Percentiles rank a stretch among this genome's conserved stretches.
Conservation (phyloP, 2,113 vertebrate species). For the Fregetta grallaria region DNA sequence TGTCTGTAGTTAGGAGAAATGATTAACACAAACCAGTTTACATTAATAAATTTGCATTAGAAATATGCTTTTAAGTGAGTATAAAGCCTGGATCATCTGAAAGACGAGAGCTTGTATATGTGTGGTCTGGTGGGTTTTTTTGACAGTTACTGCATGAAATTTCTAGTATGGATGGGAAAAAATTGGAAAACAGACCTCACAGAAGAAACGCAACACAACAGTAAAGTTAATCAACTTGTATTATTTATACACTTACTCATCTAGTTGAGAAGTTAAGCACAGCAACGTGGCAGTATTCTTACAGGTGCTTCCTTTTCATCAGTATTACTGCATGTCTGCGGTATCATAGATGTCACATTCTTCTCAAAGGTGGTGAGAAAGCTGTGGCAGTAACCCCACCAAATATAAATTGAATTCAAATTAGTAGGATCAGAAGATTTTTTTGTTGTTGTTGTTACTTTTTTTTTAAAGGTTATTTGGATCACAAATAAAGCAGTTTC, state of each 20-base stretch:
- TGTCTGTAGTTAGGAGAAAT: background rate
- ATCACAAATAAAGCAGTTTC: conserved; percentile 55
- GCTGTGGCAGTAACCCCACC: background rate
- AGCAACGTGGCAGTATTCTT: background rate
- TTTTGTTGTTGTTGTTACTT: background rate
- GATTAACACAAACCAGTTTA: background rate
- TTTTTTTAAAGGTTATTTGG: background rate
- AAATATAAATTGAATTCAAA: background rate
- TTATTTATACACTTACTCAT: background rate
- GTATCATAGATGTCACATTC: background rate
- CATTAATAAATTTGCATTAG: background rate
- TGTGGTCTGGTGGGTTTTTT: background rate
- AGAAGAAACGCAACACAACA: background rate
- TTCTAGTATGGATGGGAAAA: background rate
- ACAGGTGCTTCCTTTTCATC: background rate
- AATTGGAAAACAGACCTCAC: background rate
- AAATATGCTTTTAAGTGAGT: background rate
- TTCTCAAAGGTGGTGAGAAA: background rate
- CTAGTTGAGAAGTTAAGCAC: background rate
- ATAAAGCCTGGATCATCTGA: background rate
- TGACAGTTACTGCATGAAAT: background rate
- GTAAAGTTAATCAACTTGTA: background rate
- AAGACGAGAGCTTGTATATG: background rate
- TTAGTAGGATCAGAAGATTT: background rate
- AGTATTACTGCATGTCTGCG: background rate